Evolutionary conservation across 2,113 vertebrate genomes (phyloP), one percentile per base, ranked within the genome.

Genomic region (Helogale parvula): DNA sequence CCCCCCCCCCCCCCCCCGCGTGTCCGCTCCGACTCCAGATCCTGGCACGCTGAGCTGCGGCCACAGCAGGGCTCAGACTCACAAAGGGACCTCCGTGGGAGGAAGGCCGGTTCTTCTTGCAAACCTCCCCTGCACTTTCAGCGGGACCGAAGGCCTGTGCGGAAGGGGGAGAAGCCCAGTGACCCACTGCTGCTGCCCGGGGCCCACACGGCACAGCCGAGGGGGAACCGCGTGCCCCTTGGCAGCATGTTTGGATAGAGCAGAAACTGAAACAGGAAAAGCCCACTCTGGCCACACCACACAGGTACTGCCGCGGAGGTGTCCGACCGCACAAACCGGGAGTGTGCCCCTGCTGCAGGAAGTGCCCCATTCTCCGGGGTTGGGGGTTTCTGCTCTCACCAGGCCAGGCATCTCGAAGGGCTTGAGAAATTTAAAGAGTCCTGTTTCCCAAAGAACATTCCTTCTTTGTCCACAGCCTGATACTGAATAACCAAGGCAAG

Each of bases 271-370:
- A 82, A n/a, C 11, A 7, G 41, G 41, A 45, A 17, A 33, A 54
- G 13, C 7, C 2, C 14, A 16, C 27, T 82, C 27, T 0, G 27
- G 12, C 27, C 90, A 45, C 63, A 7, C 8, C 15, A 2, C 41
- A 10, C 9, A 10, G 15, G 31, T 52, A 27, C 52, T 25, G 0
- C 19, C 54, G 10, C 5, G 0, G 2, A 3, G 12, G 4, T 1
- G 38, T 23, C 38, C 8, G 11, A 12, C 27, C 25, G 3, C 5
- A 23, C 60, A 68, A 14, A 45, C 10, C 10, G 27, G 23, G 11
- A 27, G 57, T 0, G 38, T 9, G 3, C 29, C 25, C 29, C 23
- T 13, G 31, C 1, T 50, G 23, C 9, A 10, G 12, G 47, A n/a
- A 65, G 4, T 12, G 7, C 41, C 68, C 23, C 3, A 0, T 16